phyloP scores from a whole-genome alignment of 2,113 vertebrate species.

The Puntigrus tetrazona region DNA sequence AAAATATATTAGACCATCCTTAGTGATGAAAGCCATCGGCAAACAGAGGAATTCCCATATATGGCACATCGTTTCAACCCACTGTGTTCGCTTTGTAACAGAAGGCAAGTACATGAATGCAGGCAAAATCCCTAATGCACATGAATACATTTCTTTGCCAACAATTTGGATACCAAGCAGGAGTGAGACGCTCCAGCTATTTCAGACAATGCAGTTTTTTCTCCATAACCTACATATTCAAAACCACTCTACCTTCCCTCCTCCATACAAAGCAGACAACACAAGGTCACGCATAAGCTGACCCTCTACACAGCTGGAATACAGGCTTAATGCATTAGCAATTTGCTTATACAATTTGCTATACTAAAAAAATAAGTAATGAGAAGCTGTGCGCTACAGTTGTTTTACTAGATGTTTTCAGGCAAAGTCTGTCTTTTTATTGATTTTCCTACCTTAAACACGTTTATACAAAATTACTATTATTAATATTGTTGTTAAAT shows the following conservation, averaged over 20 bases:
- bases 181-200: slow-evolving; percentile 20
- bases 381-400: neutral
- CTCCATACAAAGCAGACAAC: neutral
- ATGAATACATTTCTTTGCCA: slow-evolving; percentile 32
- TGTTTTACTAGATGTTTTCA: neutral
- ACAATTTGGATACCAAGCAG: slow-evolving; percentile 16
- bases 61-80: slow-evolving; percentile 17
- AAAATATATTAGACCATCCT: neutral
- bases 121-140: slow-evolving; percentile 41
- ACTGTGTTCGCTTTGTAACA: slow-evolving; percentile 25
- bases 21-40: neutral
- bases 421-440: neutral
- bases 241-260: neutral
- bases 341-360: no score
- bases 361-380: neutral
- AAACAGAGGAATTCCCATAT: slow-evolving; percentile 31
- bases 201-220: slow-evolving; percentile 7
- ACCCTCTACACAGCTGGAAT: neutral
- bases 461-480: no score
- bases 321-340: neutral
- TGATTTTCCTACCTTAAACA: no score
- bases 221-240: neutral
- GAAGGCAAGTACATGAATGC: slow-evolving; percentile 35
- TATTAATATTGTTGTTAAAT: no score
- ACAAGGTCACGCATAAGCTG: neutral